These are phyloP conservation scores for Trichonephila clavata DNA, from an alignment of 1,140 invertebrate genomes.

Conservation along the genomic window DNA sequence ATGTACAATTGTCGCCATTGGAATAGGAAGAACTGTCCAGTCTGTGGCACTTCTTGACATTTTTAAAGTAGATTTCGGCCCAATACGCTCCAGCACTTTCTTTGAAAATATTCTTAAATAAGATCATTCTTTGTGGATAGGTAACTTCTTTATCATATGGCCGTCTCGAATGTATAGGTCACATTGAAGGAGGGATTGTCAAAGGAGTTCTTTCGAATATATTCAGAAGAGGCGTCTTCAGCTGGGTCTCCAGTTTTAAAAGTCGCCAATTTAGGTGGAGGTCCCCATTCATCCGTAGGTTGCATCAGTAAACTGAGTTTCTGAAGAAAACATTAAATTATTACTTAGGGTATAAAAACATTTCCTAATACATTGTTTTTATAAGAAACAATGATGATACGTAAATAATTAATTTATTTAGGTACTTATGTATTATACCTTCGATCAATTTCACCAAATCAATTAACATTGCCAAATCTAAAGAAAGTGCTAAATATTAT, in stretches of 20 bases:
- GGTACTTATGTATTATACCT: too few relatives aligned
- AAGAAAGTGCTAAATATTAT: too few relatives aligned
- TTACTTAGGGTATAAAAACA: too few relatives aligned
- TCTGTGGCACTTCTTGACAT: conserved; percentile 12
- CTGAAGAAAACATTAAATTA: conserved; percentile 78
- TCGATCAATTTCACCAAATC: too few relatives aligned
- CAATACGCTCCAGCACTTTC: not conserved
- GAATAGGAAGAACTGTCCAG: conserved; percentile 28
- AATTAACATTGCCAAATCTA: too few relatives aligned
- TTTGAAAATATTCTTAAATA: not conserved
- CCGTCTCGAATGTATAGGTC: conserved; percentile 77
- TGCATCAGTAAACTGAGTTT: conserved; percentile 84
- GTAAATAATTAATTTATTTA: too few relatives aligned
- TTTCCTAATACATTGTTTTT: too few relatives aligned
- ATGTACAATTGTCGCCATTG: conserved; percentile 49
- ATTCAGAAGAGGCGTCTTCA: conserved; percentile 63
- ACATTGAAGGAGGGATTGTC: conserved; percentile 78
- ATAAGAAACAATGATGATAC: too few relatives aligned
- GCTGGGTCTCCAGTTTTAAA: conserved; percentile 71
- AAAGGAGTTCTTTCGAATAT: conserved; percentile 76
- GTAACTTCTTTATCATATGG: conserved; percentile 73
- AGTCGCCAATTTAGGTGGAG: conserved; percentile 79
- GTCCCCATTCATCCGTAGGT: conserved; percentile 86
- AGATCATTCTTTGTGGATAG: not conserved
- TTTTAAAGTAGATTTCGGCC: not conserved